Percentiles rank a stretch among this genome's conserved stretches.
phyloP scores from a whole-genome alignment of 2,888 invertebrate species.

The Hipparchia sbordonii region DNA sequence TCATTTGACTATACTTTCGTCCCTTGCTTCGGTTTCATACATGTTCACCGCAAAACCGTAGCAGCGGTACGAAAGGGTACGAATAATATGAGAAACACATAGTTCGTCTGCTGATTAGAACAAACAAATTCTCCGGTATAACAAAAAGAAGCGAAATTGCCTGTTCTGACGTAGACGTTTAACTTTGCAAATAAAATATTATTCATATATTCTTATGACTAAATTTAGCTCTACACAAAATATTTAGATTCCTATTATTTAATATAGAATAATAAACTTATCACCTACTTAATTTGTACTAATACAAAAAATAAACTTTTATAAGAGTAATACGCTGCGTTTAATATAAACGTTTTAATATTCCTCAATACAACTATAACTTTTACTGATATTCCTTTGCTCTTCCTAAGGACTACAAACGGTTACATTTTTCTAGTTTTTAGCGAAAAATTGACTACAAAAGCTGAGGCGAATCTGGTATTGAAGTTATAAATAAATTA shows the following conservation, averaged over 20 bases:
- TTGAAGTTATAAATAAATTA: not conserved
- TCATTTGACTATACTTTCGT: too few relatives aligned
- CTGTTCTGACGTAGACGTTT: too few relatives aligned
- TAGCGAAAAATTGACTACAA: not conserved
- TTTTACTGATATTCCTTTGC: not conserved
- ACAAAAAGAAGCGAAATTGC: too few relatives aligned
- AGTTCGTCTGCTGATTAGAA: too few relatives aligned
- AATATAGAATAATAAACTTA: constrained; percentile 1
- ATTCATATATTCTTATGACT: not conserved
- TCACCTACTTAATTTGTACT: not conserved
- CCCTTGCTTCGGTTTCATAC: too few relatives aligned
- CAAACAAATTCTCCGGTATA: too few relatives aligned
- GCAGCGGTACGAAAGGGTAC: too few relatives aligned
- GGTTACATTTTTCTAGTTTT: not conserved
- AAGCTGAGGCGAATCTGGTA: not conserved
- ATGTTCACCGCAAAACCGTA: too few relatives aligned
- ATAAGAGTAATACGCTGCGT: not conserved
- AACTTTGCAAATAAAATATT: not conserved
- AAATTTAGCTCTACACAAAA: not conserved
- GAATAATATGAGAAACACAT: too few relatives aligned
- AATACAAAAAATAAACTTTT: constrained; percentile 8
- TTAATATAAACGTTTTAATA: constrained; percentile 12
- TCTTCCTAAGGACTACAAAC: not conserved
- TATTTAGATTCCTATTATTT: not conserved
- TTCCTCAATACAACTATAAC: not conserved